phyloP scores from a whole-genome alignment of 1,140 invertebrate species.

The Calliphora vicina region DNA sequence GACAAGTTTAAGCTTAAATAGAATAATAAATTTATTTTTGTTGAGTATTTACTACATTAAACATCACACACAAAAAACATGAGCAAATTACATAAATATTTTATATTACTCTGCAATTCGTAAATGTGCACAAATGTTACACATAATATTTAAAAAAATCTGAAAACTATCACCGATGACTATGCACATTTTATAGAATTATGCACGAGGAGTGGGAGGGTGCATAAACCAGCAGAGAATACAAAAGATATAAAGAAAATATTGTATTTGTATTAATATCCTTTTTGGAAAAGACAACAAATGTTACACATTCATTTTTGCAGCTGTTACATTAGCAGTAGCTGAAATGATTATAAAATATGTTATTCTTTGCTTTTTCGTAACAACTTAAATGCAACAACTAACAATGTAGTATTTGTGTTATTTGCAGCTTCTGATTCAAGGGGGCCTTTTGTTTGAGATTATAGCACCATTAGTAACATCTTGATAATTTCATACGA shows the following conservation, averaged over 20 bases:
- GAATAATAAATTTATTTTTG: too few species aligned
- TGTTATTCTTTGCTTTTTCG: not conserved
- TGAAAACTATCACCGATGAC: not conserved
- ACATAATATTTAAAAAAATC: too few species aligned
- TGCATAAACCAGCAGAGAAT: too few species aligned
- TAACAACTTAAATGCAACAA: not conserved
- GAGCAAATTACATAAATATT: too few species aligned
- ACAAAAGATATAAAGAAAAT: not conserved
- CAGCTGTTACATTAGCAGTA: not conserved
- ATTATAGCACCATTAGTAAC: not conserved
- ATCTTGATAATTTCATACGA: not conserved
- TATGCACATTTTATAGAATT: not conserved
- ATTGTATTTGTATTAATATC: not conserved
- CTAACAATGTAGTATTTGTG: not conserved
- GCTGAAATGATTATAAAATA: not conserved
- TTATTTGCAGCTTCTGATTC: too few species aligned
- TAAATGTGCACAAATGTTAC: too few species aligned
- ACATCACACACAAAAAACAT: too few species aligned
- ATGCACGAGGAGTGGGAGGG: not conserved
- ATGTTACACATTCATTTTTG: not conserved
- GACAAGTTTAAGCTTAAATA: too few species aligned
- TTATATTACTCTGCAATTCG: too few species aligned
- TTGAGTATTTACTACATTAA: too few species aligned
- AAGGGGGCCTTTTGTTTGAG: not conserved
- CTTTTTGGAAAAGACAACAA: not conserved